phyloP scores from a whole-genome alignment of 2,797 vertebrate genomes.

The Netta rufina region DNA sequence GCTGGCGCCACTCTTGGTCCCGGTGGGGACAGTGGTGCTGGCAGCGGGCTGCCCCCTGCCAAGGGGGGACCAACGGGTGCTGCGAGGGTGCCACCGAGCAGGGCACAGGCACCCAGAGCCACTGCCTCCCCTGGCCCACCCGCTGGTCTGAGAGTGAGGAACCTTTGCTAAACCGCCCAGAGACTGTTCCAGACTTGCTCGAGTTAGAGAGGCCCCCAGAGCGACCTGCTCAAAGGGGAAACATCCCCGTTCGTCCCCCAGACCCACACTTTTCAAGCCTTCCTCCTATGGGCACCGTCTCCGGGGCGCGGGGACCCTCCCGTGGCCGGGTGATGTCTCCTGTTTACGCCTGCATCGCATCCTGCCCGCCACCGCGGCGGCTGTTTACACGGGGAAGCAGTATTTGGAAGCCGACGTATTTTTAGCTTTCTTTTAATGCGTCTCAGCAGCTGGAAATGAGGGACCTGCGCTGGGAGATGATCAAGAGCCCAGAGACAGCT shows the following conservation, averaged over 20 bases:
- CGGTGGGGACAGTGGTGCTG: no score
- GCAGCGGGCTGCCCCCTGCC: background rate
- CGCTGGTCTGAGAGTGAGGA: accelerated
- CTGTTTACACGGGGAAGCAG: conserved; percentile 33
- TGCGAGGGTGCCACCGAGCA: no score
- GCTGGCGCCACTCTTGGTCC: conserved; percentile 1
- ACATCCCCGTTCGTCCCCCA: background rate
- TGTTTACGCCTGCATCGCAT: background rate
- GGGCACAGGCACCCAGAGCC: background rate
- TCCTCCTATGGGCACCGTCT: background rate
- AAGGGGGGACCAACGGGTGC: background rate
- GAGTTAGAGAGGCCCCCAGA: background rate
- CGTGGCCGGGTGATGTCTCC: background rate
- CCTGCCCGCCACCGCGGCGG: background rate
- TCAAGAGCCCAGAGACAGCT: background rate
- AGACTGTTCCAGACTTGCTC: background rate
- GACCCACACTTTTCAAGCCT: background rate
- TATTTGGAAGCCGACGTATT: conserved; percentile 36
- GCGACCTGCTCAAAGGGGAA: background rate
- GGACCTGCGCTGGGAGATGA: background rate
- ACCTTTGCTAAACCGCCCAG: background rate
- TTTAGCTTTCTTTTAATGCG: conserved; percentile 51
- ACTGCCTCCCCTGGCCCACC: background rate
- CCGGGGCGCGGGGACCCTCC: accelerated
- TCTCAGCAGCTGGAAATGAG: conserved; percentile 40